Conservation (phyloP, 2,797 vertebrate species). For the Xyrichtys novacula region DNA sequence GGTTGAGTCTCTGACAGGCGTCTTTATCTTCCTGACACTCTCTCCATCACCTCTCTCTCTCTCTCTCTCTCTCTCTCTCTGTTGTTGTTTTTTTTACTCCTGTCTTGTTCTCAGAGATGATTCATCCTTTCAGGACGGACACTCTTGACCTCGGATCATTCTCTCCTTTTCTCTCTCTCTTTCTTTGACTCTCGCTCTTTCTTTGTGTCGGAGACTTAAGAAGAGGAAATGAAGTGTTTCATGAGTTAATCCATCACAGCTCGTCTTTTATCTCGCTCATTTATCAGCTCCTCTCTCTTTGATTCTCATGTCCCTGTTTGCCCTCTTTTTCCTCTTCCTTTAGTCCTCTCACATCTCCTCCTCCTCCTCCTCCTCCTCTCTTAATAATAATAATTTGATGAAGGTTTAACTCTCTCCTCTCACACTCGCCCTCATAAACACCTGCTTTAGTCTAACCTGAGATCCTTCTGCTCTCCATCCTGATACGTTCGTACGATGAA, state of each 20-base stretch:
- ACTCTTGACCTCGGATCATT: constrained; percentile 33
- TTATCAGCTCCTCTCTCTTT: constrained; percentile 31
- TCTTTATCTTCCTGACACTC: too few relatives aligned
- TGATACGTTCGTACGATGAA: too few relatives aligned
- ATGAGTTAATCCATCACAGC: constrained; percentile 46
- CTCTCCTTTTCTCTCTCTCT: not conserved
- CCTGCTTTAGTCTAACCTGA: too few relatives aligned
- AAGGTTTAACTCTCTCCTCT: too few relatives aligned
- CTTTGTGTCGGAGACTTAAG: constrained; percentile 46
- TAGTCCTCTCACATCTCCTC: too few relatives aligned
- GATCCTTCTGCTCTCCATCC: too few relatives aligned
- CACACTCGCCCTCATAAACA: too few relatives aligned
- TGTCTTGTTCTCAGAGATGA: not conserved
- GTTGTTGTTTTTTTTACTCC: not conserved
- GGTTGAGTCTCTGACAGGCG: too few relatives aligned
- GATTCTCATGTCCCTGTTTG: constrained; percentile 17
- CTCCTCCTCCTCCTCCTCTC: too few relatives aligned
- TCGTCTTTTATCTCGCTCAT: constrained; percentile 45
- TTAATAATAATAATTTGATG: too few relatives aligned
- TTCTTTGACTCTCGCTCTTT: constrained; percentile 4
- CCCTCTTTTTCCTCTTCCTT: not conserved
- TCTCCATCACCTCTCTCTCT: constrained; percentile 11
- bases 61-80: not conserved
- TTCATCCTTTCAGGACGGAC: not conserved
- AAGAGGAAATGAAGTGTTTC: constrained; percentile 45